Percentiles rank a stretch among this genome's conserved stretches.
These are phyloP conservation scores for Chaenocephalus aceratus DNA, from an alignment of 2,113 vertebrate genomes.

Conservation along the genomic window DNA sequence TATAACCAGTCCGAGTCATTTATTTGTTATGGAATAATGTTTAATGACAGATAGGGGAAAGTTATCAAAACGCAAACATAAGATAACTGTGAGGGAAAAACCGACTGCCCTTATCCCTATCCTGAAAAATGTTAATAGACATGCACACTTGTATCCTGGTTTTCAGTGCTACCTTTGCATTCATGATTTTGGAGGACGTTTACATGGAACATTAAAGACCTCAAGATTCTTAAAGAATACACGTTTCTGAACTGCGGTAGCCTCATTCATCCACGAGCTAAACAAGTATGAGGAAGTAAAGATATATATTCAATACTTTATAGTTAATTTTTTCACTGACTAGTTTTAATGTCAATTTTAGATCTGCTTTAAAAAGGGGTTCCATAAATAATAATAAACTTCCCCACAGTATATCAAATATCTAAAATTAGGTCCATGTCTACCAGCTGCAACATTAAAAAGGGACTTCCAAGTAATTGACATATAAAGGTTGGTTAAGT, in stretches of 20 bases:
- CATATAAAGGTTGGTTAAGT: constrained; percentile 44
- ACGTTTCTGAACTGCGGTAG: background rate
- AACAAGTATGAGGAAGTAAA: background rate
- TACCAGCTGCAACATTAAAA: constrained; percentile 19
- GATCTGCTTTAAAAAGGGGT: background rate
- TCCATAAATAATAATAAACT: background rate
- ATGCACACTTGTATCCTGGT: background rate
- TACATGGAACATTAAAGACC: background rate
- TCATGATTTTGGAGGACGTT: background rate
- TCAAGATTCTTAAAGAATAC: background rate
- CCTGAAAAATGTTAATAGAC: background rate
- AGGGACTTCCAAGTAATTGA: background rate
- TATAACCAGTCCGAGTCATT: background rate
- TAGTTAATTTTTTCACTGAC: too few species aligned
- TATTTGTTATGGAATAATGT: background rate
- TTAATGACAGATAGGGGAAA: background rate
- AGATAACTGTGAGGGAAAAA: background rate
- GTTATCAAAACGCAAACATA: background rate
- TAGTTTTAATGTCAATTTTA: too few species aligned
- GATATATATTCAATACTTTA: background rate
- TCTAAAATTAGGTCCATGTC: constrained; percentile 5
- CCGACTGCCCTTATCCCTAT: background rate
- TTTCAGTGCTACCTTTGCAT: background rate
- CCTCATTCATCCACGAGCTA: background rate
- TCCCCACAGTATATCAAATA: constrained; percentile 11